These are phyloP conservation scores for Scaptodrosophila latifasciaeformis DNA, from an alignment of 2,888 invertebrate species.

Conservation along the genomic window DNA sequence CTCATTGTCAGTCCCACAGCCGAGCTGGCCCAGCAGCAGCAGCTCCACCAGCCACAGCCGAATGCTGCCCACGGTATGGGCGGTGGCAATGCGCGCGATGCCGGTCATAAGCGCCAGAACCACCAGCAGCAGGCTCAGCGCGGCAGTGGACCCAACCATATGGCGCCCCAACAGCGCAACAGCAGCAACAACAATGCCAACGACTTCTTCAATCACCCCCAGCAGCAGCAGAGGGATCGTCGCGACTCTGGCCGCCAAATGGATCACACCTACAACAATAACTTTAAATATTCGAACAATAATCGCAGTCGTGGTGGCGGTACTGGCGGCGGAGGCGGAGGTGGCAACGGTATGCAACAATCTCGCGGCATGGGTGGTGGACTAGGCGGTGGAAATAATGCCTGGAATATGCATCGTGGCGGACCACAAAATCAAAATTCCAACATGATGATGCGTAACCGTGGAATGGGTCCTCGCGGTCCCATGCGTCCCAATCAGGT, in stretches of 20 bases:
- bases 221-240: slow-evolving; percentile 68
- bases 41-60: slow-evolving; percentile 52
- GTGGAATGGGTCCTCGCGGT: slow-evolving; percentile 70
- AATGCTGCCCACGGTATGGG: slow-evolving; percentile 48
- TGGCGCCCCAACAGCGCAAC: slow-evolving; percentile 40
- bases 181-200: slow-evolving; percentile 53
- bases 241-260: slow-evolving; percentile 73
- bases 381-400: slow-evolving; percentile 59
- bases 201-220: slow-evolving; percentile 64
- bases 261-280: slow-evolving; percentile 66
- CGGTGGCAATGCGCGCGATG: slow-evolving; percentile 74
- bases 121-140: slow-evolving; percentile 52
- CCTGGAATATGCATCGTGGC: slow-evolving; percentile 73
- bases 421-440: slow-evolving; percentile 66
- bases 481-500: slow-evolving; percentile 73
- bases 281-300: slow-evolving; percentile 70
- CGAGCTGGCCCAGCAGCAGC: slow-evolving; percentile 81
- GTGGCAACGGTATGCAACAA: slow-evolving; percentile 21
- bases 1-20: slow-evolving; percentile 84
- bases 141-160: slow-evolving; percentile 46
- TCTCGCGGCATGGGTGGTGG: slow-evolving; percentile 53
- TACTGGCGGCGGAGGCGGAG: slow-evolving; percentile 49
- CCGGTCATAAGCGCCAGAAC: slow-evolving; percentile 69
- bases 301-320: slow-evolving; percentile 70
- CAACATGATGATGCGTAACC: slow-evolving; percentile 66